Base-by-base conservation (phyloP, 2,797 vertebrate genomes). In the Parauchenoglanis ngamensis region DNA sequence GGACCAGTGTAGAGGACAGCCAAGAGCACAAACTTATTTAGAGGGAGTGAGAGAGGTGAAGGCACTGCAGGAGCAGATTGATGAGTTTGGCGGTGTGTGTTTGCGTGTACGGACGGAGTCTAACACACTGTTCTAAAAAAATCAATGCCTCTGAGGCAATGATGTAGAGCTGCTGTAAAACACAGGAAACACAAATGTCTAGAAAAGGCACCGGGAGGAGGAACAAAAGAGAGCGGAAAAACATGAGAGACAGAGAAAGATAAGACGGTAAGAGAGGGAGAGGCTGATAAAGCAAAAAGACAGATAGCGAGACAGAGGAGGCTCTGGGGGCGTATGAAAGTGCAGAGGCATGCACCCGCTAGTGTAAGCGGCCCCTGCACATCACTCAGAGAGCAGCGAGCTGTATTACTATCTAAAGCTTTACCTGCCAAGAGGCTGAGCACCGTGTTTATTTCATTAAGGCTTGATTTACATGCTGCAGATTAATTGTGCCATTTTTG, bases 121-220 rank as follows among this genome's bases (percentile, higher is more conserved):
- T 79, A 87, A 70, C 80, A 52, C 67, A 77, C 59, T 77, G 81
- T 40, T 67, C 52, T 65, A 57, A 77, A 28, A 70, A 77, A 83
- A 81, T 73, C 56, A 57, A 85, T 87, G 46, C 25, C 65, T 80
- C 65, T 61, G 67, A 79, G 82, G 52, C 52, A 46, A 4, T 84
- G 82, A 79, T 85, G 31, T 49, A 85, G 52, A n/a, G 75, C 63
- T 80, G 63, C 52, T 49, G 21, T 10, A 59, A 83, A 87, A 78
- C 23, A 56, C 35, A 61, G 70, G 56, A 28, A 83, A 80, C 86
- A 68, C 52, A 68, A 87, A 88, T 68, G 57, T 15, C 67, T 17
- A 46, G 23, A 63, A 61, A 46, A 65, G 7, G 6, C 15, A 83
- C 44, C 52, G 68, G 56, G 73, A 79, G 56, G 57, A 83, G 59